Evolutionary conservation across 64 coral and sea anemone species (phyloP).

Genomic region (Actinia tenebrosa): DNA sequence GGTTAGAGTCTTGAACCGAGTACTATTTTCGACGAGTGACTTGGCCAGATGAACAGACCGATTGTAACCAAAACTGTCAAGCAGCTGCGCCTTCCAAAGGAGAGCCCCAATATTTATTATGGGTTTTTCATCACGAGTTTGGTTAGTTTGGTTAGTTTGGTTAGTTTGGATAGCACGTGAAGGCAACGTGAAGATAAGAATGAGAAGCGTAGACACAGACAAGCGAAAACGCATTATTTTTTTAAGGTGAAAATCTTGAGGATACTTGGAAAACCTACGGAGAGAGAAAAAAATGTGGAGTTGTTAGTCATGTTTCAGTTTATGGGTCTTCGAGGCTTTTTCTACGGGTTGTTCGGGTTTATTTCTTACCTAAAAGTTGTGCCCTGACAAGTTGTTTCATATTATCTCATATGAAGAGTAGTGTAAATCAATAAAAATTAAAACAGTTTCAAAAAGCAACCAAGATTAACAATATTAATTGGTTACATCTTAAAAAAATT

Average conservation of each 20-base stretch:
- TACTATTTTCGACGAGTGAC: neutral
- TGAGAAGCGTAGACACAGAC: neutral
- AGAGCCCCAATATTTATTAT: neutral
- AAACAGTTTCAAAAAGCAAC: too few relatives aligned
- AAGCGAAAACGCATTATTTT: neutral
- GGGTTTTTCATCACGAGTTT: neutral
- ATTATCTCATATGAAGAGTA: too few relatives aligned
- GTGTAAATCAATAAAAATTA: too few relatives aligned
- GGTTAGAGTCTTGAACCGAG: neutral
- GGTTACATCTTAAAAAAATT: too few relatives aligned
- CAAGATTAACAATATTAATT: too few relatives aligned
- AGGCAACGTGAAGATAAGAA: neutral
- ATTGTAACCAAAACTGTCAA: neutral
- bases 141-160: neutral
- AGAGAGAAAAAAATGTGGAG: neutral
- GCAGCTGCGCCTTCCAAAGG: rapidly evolving
- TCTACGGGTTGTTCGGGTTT: too few relatives aligned
- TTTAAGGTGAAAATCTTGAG: neutral
- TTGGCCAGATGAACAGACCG: neutral
- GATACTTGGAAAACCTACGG: neutral
- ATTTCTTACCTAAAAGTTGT: too few relatives aligned
- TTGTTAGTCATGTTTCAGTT: neutral
- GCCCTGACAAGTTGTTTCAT: too few relatives aligned
- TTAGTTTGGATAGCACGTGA: neutral
- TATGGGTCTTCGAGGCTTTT: too few relatives aligned